Conservation (phyloP, 2,113 vertebrate species). For the Scalopus aquaticus region DNA sequence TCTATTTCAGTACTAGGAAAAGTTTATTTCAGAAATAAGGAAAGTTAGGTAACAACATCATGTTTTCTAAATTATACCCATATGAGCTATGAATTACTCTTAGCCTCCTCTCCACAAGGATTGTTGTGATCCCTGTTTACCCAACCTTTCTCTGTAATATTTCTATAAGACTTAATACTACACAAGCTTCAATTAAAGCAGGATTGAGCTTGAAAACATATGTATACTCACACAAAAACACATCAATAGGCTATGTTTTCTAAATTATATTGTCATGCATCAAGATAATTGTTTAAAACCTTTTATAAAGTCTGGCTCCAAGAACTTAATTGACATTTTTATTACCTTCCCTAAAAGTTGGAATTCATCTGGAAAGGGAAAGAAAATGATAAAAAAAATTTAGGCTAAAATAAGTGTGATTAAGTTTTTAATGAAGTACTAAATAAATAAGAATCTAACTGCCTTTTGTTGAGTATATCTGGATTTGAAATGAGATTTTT, state of each 20-base stretch:
- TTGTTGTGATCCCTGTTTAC: too few species aligned
- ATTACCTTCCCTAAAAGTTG: constrained; percentile 29
- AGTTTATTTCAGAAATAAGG: constrained; percentile 7
- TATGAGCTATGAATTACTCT: too few species aligned
- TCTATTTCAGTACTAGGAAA: not conserved
- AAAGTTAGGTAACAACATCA: constrained; percentile 18
- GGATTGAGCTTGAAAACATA: too few species aligned
- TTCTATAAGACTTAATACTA: too few species aligned
- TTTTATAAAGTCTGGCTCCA: constrained; percentile 41
- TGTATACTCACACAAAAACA: too few species aligned
- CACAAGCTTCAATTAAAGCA: too few species aligned
- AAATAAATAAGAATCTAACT: constrained; percentile 22
- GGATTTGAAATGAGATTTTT: not conserved
- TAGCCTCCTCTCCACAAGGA: too few species aligned
- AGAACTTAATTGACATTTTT: constrained; percentile 14
- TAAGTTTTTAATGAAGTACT: not conserved
- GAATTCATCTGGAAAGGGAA: constrained; percentile 20
- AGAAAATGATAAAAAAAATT: not conserved
- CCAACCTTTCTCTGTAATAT: too few species aligned
- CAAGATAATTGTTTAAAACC: constrained; percentile 37
- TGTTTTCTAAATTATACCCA: not conserved
- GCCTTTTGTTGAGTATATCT: not conserved
- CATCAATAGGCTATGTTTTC: not conserved
- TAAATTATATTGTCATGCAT: not conserved
- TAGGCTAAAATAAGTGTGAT: not conserved